These are phyloP conservation scores for Tympanuchus pallidicinctus DNA, from an alignment of 2,113 vertebrate species.

Conservation along the genomic window DNA sequence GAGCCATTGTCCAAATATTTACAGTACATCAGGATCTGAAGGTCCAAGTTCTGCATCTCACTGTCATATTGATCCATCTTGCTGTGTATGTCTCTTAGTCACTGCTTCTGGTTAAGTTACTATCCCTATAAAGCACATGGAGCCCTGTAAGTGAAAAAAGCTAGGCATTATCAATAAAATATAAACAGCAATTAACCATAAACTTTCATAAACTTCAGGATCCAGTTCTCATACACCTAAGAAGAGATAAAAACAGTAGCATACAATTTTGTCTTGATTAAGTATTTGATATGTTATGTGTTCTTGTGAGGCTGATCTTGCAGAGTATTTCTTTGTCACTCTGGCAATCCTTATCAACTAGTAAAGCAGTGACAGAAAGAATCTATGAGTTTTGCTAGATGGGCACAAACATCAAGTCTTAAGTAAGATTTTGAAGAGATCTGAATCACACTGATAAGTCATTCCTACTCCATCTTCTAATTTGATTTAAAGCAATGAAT, in stretches of 20 bases:
- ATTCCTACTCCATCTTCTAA: not conserved
- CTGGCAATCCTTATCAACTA: not conserved
- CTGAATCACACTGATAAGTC: not conserved
- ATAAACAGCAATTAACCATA: not conserved
- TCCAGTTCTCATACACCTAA: not conserved
- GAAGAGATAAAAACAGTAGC: not conserved
- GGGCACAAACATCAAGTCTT: not conserved
- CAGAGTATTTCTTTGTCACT: not conserved
- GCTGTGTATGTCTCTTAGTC: not conserved
- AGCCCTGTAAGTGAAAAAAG: not conserved
- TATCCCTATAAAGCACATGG: not conserved
- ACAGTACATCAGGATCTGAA: not conserved
- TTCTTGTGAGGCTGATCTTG: not conserved
- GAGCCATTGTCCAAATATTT: not conserved
- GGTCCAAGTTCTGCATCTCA: not conserved
- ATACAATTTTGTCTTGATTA: not conserved
- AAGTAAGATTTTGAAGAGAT: not conserved
- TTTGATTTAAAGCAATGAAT: not conserved
- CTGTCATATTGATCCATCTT: not conserved
- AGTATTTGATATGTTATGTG: fast-evolving
- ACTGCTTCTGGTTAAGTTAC: not conserved
- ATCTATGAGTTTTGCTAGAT: not conserved
- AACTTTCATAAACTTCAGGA: not conserved
- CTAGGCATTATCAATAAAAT: not conserved
- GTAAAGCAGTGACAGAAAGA: not conserved